Base-by-base conservation (phyloP, 2,888 invertebrate genomes). In the Diarsia rubi region DNA sequence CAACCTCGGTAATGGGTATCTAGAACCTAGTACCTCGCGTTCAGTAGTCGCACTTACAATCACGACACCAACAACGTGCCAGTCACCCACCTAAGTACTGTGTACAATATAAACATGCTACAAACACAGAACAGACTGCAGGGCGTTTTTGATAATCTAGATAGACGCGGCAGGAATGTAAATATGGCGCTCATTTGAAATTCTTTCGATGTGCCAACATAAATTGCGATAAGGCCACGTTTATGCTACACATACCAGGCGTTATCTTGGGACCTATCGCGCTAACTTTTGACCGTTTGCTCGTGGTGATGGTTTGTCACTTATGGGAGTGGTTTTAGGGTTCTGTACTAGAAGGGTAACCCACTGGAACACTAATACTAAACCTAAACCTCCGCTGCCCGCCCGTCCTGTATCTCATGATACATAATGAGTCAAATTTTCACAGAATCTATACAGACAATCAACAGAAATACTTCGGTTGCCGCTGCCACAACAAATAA, bases 111-210 rank as follows among this genome's bases (percentile, higher is more conserved):
- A 69, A 76, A 60, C 31, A 44, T 66, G 27, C 27, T 59, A 78
- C 45, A 59, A 69, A 59, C 57, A 66, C 65, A 84, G n/a, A 42
- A 62, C 73, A 79, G 75, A 82, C 79, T 49, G 74, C 82, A 69
- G 73, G 87, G 87, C 85, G 78, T 78, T 83, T 84, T 76, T 73
- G 76, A 78, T 73, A 87, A 82, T 80, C 78, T 74, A 75, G 66
- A 84, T 60, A 77, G 47, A 85, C 87, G 83, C 31, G 44, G 11
- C 27, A 14, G 19, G 86, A 85, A 87, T 87, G 71, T 72, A 73
- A 87, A 86, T 54, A 66, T n/a, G 64, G 37, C 49, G 63, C 73
- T 76, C 83, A 86, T 82, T 86, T 76, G 31, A 66, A 73, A 87
- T 86, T 87, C 86, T n/a, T 57, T 37, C 49, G 49, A 72, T 74